phyloP scores from a whole-genome alignment of 2,113 vertebrate genomes.

The Baryphthengus martii region DNA sequence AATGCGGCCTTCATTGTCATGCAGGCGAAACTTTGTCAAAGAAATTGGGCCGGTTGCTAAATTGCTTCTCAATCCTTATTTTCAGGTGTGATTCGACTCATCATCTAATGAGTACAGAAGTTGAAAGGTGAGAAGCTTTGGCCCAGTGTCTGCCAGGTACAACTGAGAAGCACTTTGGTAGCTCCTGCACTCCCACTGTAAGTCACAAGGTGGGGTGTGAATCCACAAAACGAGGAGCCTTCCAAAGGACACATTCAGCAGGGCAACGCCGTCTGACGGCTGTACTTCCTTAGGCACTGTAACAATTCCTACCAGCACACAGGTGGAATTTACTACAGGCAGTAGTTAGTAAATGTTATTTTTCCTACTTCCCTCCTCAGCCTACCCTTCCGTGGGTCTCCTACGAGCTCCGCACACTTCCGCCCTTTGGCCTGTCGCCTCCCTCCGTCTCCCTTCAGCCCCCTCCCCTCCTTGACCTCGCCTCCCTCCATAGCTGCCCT shows the following conservation, averaged over 20 bases:
- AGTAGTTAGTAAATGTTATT: background rate
- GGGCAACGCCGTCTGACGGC: too few species aligned
- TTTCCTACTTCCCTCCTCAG: too few species aligned
- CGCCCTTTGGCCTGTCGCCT: too few species aligned
- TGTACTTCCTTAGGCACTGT: background rate
- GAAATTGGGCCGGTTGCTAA: accelerated
- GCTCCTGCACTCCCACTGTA: background rate
- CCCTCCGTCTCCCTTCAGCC: too few species aligned
- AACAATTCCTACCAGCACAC: background rate
- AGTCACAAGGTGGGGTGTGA: constrained; percentile 9
- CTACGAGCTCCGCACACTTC: too few species aligned
- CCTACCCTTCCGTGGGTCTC: too few species aligned
- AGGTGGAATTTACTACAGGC: background rate
- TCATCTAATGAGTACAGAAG: background rate
- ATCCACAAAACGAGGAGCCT: too few species aligned
- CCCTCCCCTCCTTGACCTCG: too few species aligned
- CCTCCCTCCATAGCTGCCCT: too few species aligned
- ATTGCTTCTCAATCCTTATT: too few species aligned
- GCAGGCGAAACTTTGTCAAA: too few species aligned
- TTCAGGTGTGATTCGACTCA: accelerated
- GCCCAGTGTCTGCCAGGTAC: accelerated
- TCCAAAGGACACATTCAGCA: background rate
- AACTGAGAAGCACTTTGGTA: accelerated
- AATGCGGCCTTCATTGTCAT: background rate
- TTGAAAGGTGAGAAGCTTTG: background rate